Evolutionary conservation across 2,797 vertebrate species (phyloP), one percentile per base, ranked within the genome.

Genomic region (Crocidura indochinensis): DNA sequence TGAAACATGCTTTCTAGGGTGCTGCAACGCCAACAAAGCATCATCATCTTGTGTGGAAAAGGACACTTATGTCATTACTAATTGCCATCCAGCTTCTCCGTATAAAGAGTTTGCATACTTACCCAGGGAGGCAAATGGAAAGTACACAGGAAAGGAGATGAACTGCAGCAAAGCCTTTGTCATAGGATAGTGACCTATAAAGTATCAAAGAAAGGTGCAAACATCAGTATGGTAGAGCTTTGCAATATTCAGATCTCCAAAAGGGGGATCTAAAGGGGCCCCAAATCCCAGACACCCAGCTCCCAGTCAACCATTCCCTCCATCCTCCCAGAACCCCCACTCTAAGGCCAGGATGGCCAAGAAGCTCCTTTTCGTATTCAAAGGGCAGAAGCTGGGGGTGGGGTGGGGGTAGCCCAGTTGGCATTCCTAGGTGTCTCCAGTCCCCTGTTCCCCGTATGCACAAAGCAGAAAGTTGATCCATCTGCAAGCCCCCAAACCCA

Each of bases 171-270:
- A 98, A 98, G 98, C 97, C 98, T 99, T 98, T 99, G 98, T 99
- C 99, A 99, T 99, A 98, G 98, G 99, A 99, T 97, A 98, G 98
- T 99, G 98, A 99, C 99, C 99, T 99, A 99, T 98, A 99, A 99
- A 99, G 99, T 98, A 99, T 98, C 98, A 98, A 98, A 99, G 98
- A 99, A 96, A 96, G 96, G 97, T 97, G 98, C 98, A 98, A 98
- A 98, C 97, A 98, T 99, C 97, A 99, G 98, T 98, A 98, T 56
- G 93, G 56, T 92, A 92, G 81, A 89, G 94, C 96, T 96, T 94
- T 92, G 96, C 93, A 96, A 8, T 44, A 96, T 87, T 77, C 64
- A 83, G 89, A 95, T 89, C 86, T 95, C 49, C 87, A 64, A 26
- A 80, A 5, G 38, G 38, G 38, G 38, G 38, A 38, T 38, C 5